A percentile compares a stretch with the other conserved stretches of the same genome.
These are phyloP conservation scores for Pseudomyrmex flavicornis DNA, from an alignment of 1,140 invertebrate species.

Conservation along the genomic window DNA sequence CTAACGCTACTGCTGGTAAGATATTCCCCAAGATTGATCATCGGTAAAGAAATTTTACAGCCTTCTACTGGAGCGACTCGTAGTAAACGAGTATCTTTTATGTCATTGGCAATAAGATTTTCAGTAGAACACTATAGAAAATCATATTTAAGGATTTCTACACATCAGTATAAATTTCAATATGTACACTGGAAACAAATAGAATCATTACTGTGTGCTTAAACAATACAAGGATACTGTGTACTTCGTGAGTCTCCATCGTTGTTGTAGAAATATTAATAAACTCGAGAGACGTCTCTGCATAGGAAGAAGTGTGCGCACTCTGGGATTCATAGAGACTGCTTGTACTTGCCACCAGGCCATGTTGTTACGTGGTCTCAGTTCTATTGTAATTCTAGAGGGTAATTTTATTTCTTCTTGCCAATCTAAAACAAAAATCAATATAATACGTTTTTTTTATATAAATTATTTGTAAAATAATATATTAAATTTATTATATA, in stretches of 20 bases:
- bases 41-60: slow-evolving; percentile 88
- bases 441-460: too few species aligned
- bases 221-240: slow-evolving; percentile 85
- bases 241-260: slow-evolving; percentile 89
- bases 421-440: slow-evolving; percentile 86
- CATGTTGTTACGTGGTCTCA: slow-evolving; percentile 91
- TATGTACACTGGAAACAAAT: slow-evolving; percentile 7
- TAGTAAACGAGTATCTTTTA: slow-evolving; percentile 78
- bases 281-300: slow-evolving; percentile 91
- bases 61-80: slow-evolving; percentile 86
- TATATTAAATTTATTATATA: too few species aligned
- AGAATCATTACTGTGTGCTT: slow-evolving; percentile 6
- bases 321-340: slow-evolving; percentile 95
- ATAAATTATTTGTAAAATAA: neutral
- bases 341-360: slow-evolving; percentile 94
- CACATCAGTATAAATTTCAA: neutral
- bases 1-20: slow-evolving; percentile 91
- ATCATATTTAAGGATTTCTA: slow-evolving; percentile 59
- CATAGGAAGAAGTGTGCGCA: slow-evolving; percentile 90
- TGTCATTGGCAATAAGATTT: slow-evolving; percentile 58
- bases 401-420: slow-evolving; percentile 93
- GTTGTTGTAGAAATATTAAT: slow-evolving; percentile 91
- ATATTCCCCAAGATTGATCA: slow-evolving; percentile 90
- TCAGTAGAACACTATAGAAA: slow-evolving; percentile 68
- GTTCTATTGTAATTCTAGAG: slow-evolving; percentile 90